These are phyloP conservation scores for Orthosia incerta DNA, from an alignment of 2,888 invertebrate species.

Conservation along the genomic window DNA sequence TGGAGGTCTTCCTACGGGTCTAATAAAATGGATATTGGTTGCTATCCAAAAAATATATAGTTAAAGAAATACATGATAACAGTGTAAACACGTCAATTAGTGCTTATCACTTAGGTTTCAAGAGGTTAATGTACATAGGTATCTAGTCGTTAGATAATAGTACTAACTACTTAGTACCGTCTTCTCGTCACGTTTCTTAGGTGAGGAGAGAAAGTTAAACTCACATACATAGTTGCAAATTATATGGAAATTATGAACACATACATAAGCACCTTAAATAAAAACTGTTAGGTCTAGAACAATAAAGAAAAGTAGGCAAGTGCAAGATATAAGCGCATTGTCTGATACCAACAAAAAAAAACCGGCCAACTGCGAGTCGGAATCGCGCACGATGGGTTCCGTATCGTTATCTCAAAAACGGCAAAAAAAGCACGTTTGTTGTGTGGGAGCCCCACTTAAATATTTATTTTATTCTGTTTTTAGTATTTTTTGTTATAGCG, in stretches of 20 bases:
- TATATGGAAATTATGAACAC: background rate
- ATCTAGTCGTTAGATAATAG: constrained; percentile 25
- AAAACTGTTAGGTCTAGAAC: background rate
- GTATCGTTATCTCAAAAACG: no score
- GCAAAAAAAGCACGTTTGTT: no score
- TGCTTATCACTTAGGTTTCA: constrained; percentile 30
- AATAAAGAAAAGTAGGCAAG: background rate
- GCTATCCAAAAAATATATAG: no score
- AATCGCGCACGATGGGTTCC: no score
- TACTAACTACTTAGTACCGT: background rate
- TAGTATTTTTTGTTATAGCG: no score
- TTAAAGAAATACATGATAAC: background rate
- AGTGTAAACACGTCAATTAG: constrained; percentile 15
- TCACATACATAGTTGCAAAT: background rate
- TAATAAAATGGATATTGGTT: background rate
- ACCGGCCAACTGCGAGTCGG: no score
- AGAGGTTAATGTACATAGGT: constrained; percentile 29
- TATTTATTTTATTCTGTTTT: no score
- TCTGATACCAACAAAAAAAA: background rate
- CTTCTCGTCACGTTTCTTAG: constrained; percentile 2
- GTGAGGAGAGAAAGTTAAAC: constrained; percentile 27
- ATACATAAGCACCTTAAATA: background rate
- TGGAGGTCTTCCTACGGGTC: no score
- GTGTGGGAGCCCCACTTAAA: no score
- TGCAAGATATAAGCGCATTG: background rate